phyloP scores from a whole-genome alignment of 2,888 invertebrate genomes.

The Drosophila setosimentum region DNA sequence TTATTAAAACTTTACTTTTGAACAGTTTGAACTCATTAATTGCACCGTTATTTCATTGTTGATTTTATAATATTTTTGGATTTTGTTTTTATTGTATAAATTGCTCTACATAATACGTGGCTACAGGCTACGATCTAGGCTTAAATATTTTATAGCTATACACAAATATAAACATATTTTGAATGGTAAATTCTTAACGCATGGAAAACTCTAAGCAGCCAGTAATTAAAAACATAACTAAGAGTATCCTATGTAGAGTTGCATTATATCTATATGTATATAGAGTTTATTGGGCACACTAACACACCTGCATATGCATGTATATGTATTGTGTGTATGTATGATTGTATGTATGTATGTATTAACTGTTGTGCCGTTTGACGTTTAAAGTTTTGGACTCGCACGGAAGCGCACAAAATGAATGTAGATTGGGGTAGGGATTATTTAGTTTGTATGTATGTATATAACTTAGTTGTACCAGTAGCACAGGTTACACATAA shows the following conservation, averaged over 20 bases:
- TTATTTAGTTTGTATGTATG: slow-evolving; percentile 10
- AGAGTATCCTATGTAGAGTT: slow-evolving; percentile 35
- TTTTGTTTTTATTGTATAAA: slow-evolving; percentile 66
- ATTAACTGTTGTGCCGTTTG: slow-evolving; percentile 36
- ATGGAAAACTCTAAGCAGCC: slow-evolving; percentile 61
- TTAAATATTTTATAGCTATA: slow-evolving; percentile 72
- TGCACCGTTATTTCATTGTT: slow-evolving; percentile 6
- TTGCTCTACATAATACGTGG: slow-evolving; percentile 77
- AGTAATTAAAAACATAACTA: slow-evolving; percentile 47
- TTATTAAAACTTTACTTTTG: not conserved
- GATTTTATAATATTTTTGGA: slow-evolving; percentile 42
- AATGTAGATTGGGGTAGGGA: slow-evolving; percentile 22
- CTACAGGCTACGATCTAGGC: slow-evolving; percentile 68
- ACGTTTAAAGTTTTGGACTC: slow-evolving; percentile 68
- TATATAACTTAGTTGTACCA: slow-evolving; percentile 62
- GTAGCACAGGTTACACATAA: slow-evolving; percentile 62
- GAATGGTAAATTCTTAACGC: slow-evolving; percentile 58
- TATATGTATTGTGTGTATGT: slow-evolving; percentile 1
- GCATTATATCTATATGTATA: slow-evolving; percentile 26
- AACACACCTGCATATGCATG: slow-evolving; percentile 3
- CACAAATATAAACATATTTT: slow-evolving; percentile 58
- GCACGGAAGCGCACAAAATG: slow-evolving; percentile 67
- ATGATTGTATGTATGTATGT: slow-evolving; percentile 7
- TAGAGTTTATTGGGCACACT: slow-evolving; percentile 21
- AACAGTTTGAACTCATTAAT: not conserved